These are phyloP conservation scores for Gopherus flavomarginatus DNA, from an alignment of 2,113 vertebrate genomes.

Conservation along the genomic window DNA sequence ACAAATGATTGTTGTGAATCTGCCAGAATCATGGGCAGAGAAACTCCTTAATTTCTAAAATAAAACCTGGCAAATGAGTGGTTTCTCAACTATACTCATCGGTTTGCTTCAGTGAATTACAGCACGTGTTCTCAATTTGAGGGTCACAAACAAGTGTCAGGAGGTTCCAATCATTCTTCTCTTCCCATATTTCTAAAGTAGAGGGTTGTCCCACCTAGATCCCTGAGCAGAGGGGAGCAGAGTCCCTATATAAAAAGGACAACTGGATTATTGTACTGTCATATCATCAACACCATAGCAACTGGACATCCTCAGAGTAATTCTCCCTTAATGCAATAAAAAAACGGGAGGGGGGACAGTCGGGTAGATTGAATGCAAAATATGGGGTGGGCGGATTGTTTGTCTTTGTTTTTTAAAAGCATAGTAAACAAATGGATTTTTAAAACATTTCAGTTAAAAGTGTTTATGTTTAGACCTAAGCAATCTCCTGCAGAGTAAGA, in stretches of 20 bases:
- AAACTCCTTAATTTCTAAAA: not conserved
- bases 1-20: not conserved
- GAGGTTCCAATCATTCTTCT: not conserved
- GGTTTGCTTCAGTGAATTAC: not conserved
- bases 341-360: not conserved
- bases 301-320: not conserved
- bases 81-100: rapidly evolving
- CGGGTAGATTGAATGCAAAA: not conserved
- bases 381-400: not conserved
- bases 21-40: not conserved
- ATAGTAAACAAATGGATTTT: not conserved
- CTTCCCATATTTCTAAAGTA: not conserved
- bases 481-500: not conserved
- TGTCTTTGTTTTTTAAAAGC: not conserved
- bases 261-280: not conserved
- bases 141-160: not conserved
- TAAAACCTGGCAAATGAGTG: not conserved
- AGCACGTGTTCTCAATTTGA: not conserved
- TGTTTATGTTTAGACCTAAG: not conserved
- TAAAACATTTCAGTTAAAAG: not conserved
- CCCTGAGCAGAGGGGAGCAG: not conserved
- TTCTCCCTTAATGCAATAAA: not conserved
- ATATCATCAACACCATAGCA: not conserved
- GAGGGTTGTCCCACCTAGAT: not conserved
- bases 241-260: not conserved